Evolutionary conservation across 2,797 vertebrate genomes (phyloP).

Genomic region (Hypotaenidia philippensis): DNA sequence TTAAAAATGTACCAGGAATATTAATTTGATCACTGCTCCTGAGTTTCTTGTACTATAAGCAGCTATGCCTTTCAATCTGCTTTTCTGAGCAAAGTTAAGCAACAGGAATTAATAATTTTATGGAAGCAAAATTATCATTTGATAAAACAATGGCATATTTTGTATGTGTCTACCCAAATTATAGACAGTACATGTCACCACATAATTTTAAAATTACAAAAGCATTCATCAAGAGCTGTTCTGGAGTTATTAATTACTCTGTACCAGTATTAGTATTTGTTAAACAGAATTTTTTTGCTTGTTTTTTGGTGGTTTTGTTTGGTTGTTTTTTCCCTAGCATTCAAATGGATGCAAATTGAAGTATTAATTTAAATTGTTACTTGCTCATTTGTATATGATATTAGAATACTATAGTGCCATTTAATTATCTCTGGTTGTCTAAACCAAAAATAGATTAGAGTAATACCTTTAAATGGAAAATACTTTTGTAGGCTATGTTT

Average conservation of each 20-base stretch:
- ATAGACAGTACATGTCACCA: not conserved
- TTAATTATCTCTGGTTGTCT: not conserved
- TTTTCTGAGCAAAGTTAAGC: not conserved
- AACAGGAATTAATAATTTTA: slow-evolving; percentile 3
- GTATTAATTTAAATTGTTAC: slow-evolving; percentile 1
- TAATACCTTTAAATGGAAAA: not conserved
- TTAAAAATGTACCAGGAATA: not conserved
- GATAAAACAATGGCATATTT: not conserved
- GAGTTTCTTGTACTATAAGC: not conserved
- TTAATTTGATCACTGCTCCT: not conserved
- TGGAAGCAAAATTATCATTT: not conserved
- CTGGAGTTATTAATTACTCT: not conserved
- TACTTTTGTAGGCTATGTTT: not conserved
- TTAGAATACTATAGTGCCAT: not conserved
- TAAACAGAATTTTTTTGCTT: not conserved
- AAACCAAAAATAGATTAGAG: not conserved
- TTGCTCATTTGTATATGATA: not conserved
- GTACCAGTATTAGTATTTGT: not conserved
- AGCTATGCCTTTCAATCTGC: not conserved
- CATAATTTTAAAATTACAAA: slow-evolving; percentile 7
- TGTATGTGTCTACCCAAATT: not conserved
- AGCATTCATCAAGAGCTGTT: not conserved
- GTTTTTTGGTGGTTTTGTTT: not conserved
- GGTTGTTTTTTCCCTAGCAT: not conserved
- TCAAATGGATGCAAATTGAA: not conserved